phyloP scores from a whole-genome alignment of 2,888 invertebrate species.

The Eupithecia inturbata region DNA sequence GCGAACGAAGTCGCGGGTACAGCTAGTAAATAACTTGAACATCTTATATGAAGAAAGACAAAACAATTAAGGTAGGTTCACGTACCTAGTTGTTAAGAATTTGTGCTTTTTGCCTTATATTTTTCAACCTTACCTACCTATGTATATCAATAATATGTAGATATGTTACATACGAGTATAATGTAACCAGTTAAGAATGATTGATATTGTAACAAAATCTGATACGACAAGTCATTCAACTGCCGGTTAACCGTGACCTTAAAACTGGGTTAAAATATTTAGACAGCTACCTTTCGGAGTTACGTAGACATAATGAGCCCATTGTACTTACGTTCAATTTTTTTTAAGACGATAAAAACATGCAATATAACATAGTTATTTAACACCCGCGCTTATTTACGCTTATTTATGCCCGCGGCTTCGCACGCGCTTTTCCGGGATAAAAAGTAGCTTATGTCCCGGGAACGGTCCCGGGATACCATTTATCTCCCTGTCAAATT shows the following conservation, averaged over 20 bases:
- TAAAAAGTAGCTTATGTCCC: too few species aligned
- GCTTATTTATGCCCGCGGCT: too few species aligned
- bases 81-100: background rate
- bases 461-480: too few species aligned
- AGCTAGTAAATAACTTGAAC: too few species aligned
- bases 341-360: too few species aligned
- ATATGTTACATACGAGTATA: background rate
- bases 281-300: slow-evolving; percentile 34
- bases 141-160: background rate
- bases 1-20: too few species aligned
- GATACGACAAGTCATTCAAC: slow-evolving; percentile 59
- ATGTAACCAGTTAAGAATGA: slow-evolving; percentile 23
- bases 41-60: too few species aligned
- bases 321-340: background rate
- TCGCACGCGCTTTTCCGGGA: too few species aligned
- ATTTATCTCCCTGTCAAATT: too few species aligned
- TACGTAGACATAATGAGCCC: slow-evolving; percentile 8
- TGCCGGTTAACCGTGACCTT: slow-evolving; percentile 70
- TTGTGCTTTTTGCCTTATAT: background rate
- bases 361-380: too few species aligned
- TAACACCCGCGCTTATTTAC: too few species aligned
- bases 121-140: background rate
- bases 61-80: too few species aligned
- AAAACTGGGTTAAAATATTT: slow-evolving; percentile 57
- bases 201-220: slow-evolving; percentile 49